A percentile compares a stretch with the other conserved stretches of the same genome.
Evolutionary conservation across 2,113 vertebrate species (phyloP).

Genomic region (Salvelinus alpinus): DNA sequence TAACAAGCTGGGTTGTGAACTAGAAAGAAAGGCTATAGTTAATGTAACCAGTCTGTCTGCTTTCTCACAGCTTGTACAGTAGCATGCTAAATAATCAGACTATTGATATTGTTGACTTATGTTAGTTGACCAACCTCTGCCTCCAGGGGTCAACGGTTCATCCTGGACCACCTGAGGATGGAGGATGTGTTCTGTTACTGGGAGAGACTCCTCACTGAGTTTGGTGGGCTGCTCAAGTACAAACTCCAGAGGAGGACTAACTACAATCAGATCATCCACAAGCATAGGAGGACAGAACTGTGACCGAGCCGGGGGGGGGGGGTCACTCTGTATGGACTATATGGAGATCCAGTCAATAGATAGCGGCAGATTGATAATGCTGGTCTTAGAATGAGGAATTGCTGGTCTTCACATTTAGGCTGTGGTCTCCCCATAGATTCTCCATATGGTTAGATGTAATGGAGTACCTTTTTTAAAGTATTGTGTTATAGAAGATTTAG

Average conservation of each 20-base stretch:
- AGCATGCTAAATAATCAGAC: background rate
- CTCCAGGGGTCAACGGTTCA: conserved; percentile 86
- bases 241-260: conserved; percentile 77
- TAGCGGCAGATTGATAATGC: too few relatives aligned
- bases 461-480: background rate
- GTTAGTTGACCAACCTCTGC: conserved; percentile 16
- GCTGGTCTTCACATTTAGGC: too few relatives aligned
- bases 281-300: conserved; percentile 80
- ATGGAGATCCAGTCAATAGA: background rate
- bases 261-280: conserved; percentile 78
- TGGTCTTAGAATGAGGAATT: too few relatives aligned
- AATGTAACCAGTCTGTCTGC: background rate
- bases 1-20: conserved; percentile 48
- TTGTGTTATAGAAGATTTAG: background rate
- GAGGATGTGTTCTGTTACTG: conserved; percentile 93
- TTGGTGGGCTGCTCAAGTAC: conserved; percentile 83
- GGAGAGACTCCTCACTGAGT: conserved; percentile 86
- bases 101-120: background rate
- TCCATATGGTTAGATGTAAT: background rate
- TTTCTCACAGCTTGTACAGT: background rate
- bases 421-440: too few relatives aligned
- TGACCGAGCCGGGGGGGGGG: conserved; percentile 45
- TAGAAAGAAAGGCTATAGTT: background rate
- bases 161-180: conserved; percentile 86
- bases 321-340: too few relatives aligned